phyloP scores from a whole-genome alignment of 2,797 vertebrate species.

The Podarcis lilfordi region DNA sequence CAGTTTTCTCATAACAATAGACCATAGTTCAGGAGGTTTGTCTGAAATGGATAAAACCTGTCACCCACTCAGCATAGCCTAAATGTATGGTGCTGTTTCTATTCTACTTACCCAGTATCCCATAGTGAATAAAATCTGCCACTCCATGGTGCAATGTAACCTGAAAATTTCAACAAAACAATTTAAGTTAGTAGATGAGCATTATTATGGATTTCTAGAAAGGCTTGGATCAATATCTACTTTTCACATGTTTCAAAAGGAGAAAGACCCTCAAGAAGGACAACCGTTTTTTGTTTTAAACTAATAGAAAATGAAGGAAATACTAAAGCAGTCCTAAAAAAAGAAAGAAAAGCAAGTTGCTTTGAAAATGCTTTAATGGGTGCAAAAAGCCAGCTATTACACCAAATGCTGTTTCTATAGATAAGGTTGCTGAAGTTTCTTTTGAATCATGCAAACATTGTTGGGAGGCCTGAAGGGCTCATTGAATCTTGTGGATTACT shows the following conservation, averaged over 20 bases:
- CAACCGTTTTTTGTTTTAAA: neutral
- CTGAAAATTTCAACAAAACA: slow-evolving; percentile 74
- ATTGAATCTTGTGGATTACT: neutral
- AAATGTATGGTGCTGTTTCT: slow-evolving; percentile 21
- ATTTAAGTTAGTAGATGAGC: slow-evolving; percentile 32
- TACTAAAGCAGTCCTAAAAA: neutral
- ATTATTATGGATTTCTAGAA: slow-evolving; percentile 6
- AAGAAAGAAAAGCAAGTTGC: neutral
- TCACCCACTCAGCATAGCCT: neutral
- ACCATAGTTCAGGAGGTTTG: neutral
- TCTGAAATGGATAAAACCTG: neutral
- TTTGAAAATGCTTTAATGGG: neutral
- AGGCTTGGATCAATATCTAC: neutral
- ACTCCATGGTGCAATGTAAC: slow-evolving; percentile 99
- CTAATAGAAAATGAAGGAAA: neutral
- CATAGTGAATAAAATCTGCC: slow-evolving; percentile 98
- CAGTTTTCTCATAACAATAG: neutral
- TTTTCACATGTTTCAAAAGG: neutral
- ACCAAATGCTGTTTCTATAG: neutral
- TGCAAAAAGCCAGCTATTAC: neutral
- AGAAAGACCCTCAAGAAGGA: neutral
- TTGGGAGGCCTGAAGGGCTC: neutral
- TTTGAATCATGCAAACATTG: neutral
- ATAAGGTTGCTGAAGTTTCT: neutral
- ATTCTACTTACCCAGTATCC: slow-evolving; percentile 94